These are phyloP conservation scores for Chrysochloris asiatica DNA, from an alignment of 2,113 vertebrate species.

Conservation along the genomic window DNA sequence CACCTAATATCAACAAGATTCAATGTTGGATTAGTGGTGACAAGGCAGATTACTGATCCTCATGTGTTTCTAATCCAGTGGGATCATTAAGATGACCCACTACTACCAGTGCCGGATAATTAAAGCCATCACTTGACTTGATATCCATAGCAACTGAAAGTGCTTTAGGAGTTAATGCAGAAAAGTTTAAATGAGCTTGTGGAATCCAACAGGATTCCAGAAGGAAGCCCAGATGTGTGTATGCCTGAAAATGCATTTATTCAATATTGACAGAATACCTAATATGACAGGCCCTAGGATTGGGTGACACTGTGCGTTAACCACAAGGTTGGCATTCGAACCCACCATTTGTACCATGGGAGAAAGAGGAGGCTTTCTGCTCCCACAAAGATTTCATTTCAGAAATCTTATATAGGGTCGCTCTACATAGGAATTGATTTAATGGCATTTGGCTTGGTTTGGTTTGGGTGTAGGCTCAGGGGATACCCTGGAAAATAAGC, in stretches of 20 bases:
- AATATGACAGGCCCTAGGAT: too few species aligned
- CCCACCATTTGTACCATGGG: too few species aligned
- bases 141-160: background rate
- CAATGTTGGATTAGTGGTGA: background rate
- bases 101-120: background rate
- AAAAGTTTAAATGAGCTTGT: background rate
- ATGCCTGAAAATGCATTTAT: background rate
- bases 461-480: too few species aligned
- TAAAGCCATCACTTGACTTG: slow-evolving; percentile 17
- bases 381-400: too few species aligned
- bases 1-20: background rate
- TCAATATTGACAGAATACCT: background rate
- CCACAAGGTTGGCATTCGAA: too few species aligned
- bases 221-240: background rate
- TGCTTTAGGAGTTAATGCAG: slow-evolving; percentile 5
- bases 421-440: too few species aligned
- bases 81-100: background rate
- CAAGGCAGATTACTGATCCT: background rate
- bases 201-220: background rate
- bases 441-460: too few species aligned
- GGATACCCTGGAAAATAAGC: too few species aligned
- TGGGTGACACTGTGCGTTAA: too few species aligned
- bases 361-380: too few species aligned
- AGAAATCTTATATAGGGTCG: too few species aligned
- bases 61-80: background rate